Percentiles rank a stretch among this genome's conserved stretches.
Evolutionary conservation across 2,113 vertebrate species (phyloP).

Genomic region (Dipodomys merriami): DNA sequence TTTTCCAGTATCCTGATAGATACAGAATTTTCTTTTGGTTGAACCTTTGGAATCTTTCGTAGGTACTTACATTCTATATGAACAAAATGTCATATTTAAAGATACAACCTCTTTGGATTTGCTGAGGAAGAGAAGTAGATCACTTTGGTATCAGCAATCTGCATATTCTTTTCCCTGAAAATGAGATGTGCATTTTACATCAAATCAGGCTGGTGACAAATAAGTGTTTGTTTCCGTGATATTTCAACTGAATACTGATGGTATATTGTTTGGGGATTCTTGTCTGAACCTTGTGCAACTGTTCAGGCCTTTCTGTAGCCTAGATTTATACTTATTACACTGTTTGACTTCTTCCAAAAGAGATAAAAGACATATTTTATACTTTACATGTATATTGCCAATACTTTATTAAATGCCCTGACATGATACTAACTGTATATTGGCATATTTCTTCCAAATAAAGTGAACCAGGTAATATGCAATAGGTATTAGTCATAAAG

Average conservation of each 20-base stretch:
- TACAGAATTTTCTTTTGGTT: background rate
- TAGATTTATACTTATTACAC: background rate
- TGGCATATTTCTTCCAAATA: background rate
- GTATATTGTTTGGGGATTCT: background rate
- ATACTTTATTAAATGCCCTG: background rate
- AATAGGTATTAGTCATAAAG: background rate
- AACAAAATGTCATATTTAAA: background rate
- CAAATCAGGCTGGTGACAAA: background rate
- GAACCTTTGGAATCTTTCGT: rapidly evolving
- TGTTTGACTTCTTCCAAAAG: background rate
- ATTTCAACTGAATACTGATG: background rate
- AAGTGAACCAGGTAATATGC: background rate
- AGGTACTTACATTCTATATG: rapidly evolving
- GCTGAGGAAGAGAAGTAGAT: background rate
- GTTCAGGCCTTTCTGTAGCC: background rate
- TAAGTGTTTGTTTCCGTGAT: background rate
- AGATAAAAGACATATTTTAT: background rate
- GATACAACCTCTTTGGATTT: background rate
- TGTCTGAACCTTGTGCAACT: background rate
- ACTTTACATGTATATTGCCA: background rate
- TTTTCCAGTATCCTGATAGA: background rate
- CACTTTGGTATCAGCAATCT: background rate
- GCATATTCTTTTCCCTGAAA: background rate
- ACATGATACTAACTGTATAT: background rate
- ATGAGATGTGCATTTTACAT: background rate